These are phyloP conservation scores for Percopsis transmontana DNA, from an alignment of 2,113 vertebrate species.

Conservation along the genomic window DNA sequence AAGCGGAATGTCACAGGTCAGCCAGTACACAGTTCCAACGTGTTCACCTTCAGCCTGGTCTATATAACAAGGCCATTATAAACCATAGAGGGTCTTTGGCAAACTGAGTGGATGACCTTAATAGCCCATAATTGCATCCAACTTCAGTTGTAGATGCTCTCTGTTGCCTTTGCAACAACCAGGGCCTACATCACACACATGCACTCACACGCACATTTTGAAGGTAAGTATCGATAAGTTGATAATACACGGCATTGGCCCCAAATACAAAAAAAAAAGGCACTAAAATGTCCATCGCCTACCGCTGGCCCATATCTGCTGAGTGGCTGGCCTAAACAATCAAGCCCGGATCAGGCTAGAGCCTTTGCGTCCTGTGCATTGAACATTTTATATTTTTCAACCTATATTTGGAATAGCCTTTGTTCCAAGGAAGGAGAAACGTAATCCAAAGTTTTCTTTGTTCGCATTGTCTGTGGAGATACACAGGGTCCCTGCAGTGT, in stretches of 20 bases:
- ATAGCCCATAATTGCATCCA: neutral
- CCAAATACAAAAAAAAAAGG: too few species aligned
- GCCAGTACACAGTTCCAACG: constrained; percentile 30
- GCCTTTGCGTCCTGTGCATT: too few species aligned
- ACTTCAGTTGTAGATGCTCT: too few species aligned
- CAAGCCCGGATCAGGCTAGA: too few species aligned
- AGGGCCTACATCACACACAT: too few species aligned
- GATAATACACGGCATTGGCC: too few species aligned
- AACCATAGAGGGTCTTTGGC: constrained; percentile 9
- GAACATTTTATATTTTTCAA: too few species aligned
- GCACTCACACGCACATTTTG: neutral
- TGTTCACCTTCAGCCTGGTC: constrained; percentile 11
- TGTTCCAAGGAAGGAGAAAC: neutral
- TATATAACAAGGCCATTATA: constrained; percentile 16
- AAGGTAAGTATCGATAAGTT: too few species aligned
- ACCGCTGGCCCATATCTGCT: constrained; percentile 31
- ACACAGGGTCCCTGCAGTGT: neutral
- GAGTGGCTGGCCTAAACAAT: neutral
- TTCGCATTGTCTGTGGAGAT: neutral
- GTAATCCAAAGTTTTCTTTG: neutral
- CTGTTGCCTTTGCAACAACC: too few species aligned
- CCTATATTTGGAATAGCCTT: neutral
- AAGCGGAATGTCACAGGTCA: constrained; percentile 56
- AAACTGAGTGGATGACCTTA: constrained; percentile 7
- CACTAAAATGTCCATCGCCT: constrained; percentile 38